Percentiles rank a stretch among this genome's conserved stretches.
Conservation (phyloP, 2,113 vertebrate species). For the Theristicus caerulescens region DNA sequence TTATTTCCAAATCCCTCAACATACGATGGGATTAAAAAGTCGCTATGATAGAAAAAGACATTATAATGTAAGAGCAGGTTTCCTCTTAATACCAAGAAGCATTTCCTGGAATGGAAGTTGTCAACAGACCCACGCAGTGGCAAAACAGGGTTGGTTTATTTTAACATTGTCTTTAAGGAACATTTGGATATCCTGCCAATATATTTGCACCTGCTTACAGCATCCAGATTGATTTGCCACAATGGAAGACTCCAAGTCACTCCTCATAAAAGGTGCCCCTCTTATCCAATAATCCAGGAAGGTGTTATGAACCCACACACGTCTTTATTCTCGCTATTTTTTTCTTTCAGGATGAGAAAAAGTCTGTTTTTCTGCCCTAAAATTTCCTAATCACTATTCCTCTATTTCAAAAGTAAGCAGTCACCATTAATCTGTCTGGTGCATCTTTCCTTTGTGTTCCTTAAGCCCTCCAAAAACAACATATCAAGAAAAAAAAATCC, state of each 20-base stretch:
- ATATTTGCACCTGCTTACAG: constrained; percentile 66
- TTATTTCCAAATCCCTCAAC: background rate
- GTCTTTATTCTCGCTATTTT: background rate
- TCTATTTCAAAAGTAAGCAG: background rate
- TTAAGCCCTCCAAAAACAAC: background rate
- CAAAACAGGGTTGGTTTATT: constrained; percentile 58
- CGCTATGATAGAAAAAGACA: background rate
- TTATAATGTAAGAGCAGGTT: background rate
- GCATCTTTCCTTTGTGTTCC: background rate
- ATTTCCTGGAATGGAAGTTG: constrained; percentile 3
- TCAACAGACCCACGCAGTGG: background rate
- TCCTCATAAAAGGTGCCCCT: background rate
- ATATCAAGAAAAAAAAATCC: background rate
- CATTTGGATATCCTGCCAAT: constrained; percentile 66
- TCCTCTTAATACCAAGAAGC: background rate
- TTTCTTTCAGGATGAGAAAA: background rate
- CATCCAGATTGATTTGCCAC: constrained; percentile 55
- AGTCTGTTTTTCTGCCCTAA: background rate
- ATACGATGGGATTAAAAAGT: background rate
- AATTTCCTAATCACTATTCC: background rate
- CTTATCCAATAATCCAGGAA: background rate
- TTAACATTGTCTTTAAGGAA: constrained; percentile 66
- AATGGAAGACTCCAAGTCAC: background rate
- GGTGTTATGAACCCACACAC: background rate
- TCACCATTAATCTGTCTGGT: background rate